phyloP scores from a whole-genome alignment of 2,888 invertebrate genomes.

The Ormyrus thymus region DNA sequence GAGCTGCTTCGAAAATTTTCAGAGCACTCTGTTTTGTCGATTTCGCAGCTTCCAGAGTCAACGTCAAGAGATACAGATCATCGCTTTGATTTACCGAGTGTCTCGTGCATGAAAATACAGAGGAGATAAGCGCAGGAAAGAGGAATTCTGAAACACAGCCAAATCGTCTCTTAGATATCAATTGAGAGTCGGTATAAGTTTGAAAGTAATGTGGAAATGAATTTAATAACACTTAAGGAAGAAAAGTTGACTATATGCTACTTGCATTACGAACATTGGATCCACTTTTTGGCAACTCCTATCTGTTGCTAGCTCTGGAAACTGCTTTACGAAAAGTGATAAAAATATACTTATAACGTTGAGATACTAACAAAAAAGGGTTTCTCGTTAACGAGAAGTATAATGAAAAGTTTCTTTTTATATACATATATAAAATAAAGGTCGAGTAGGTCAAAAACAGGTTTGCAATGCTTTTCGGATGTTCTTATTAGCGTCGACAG shows the following conservation, averaged over 20 bases:
- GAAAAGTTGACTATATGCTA: constrained; percentile 11
- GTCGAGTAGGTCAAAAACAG: no score
- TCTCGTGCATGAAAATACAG: constrained; percentile 25
- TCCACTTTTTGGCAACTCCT: constrained; percentile 1
- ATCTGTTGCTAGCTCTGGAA: background rate
- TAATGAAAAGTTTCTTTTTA: no score
- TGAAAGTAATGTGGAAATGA: constrained; percentile 36
- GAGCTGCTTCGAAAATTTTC: constrained; percentile 3
- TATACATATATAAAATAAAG: no score
- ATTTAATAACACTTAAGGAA: constrained; percentile 35
- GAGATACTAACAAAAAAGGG: no score
- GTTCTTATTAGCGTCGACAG: no score
- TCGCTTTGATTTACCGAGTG: constrained; percentile 36
- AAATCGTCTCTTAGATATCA: constrained; percentile 45
- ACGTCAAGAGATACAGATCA: constrained; percentile 24
- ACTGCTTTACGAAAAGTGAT: no score
- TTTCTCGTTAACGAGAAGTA: no score
- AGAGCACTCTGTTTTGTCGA: background rate
- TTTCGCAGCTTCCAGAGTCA: constrained; percentile 2
- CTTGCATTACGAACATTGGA: constrained; percentile 13
- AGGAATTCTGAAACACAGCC: constrained; percentile 45
- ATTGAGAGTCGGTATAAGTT: constrained; percentile 22
- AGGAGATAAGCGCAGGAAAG: background rate
- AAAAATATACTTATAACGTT: no score
- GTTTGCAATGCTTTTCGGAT: no score